phyloP scores from a whole-genome alignment of 2,797 vertebrate genomes.

The Eulemur albifrons region DNA sequence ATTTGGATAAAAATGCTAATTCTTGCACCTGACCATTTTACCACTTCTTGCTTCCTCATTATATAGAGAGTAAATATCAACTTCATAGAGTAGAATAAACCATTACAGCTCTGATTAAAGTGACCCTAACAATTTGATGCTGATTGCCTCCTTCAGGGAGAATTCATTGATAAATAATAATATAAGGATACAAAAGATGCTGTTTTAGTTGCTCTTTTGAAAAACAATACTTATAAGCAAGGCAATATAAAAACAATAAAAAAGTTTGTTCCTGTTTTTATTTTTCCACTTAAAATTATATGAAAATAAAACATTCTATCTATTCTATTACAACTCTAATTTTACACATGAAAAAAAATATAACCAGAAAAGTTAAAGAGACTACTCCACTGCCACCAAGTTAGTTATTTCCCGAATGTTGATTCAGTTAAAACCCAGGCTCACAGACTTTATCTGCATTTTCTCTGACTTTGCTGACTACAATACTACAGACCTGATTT shows the following conservation, averaged over 20 bases:
- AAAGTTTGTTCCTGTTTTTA: constrained; percentile 29
- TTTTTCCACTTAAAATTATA: constrained; percentile 9
- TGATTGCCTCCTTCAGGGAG: constrained; percentile 73
- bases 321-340: neutral
- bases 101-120: constrained; percentile 76
- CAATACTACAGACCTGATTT: neutral
- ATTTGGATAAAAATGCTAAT: constrained; percentile 68
- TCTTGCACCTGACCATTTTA: constrained; percentile 69
- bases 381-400: neutral
- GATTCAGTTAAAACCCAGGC: neutral
- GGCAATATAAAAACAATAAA: constrained; percentile 42
- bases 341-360: neutral
- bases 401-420: neutral
- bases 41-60: constrained; percentile 62
- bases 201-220: constrained; percentile 50
- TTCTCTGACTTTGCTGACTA: neutral
- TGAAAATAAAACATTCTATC: neutral
- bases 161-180: constrained; percentile 73
- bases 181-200: constrained; percentile 51
- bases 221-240: constrained; percentile 25
- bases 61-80: constrained; percentile 60
- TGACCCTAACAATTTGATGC: constrained; percentile 69
- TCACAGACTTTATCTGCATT: neutral
- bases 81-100: constrained; percentile 58
- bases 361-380: neutral